Percentiles rank a stretch among this genome's conserved stretches.
These are phyloP conservation scores for Sebastes matsubarae DNA, from an alignment of 2,797 vertebrate genomes.

Conservation along the genomic window DNA sequence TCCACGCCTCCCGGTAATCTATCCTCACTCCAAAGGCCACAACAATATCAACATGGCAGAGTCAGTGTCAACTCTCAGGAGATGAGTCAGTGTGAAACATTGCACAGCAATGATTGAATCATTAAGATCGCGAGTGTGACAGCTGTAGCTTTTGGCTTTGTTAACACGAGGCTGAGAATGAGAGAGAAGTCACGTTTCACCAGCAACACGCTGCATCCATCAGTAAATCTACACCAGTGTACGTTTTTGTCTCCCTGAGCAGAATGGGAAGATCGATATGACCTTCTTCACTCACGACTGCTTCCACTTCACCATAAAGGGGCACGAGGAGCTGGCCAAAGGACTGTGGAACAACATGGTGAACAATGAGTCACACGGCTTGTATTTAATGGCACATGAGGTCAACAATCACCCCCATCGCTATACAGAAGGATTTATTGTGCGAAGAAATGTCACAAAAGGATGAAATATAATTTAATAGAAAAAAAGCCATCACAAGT, in stretches of 20 bases:
- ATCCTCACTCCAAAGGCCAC: neutral
- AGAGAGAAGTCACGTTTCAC: neutral
- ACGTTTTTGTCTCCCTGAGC: constrained; percentile 33
- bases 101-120: constrained; percentile 6
- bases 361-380: constrained; percentile 18
- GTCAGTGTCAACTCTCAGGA: constrained; percentile 3
- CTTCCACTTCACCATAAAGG: constrained; percentile 88
- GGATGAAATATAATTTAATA: neutral
- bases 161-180: neutral
- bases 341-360: constrained; percentile 91
- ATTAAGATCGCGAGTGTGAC: constrained; percentile 5
- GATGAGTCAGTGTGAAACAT: constrained; percentile 23
- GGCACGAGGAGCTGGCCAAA: constrained; percentile 86
- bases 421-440: neutral
- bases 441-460: neutral
- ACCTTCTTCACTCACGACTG: constrained; percentile 87
- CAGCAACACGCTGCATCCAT: neutral
- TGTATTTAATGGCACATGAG: neutral
- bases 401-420: neutral
- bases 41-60: neutral
- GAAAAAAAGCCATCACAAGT: neutral
- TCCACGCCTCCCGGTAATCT: constrained; percentile 79
- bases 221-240: neutral
- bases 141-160: constrained; percentile 8
- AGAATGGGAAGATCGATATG: constrained; percentile 85